A percentile compares a stretch with the other conserved stretches of the same genome.
These are phyloP conservation scores for Muntiacus muntjak DNA, from an alignment of 2,113 vertebrate species.

Conservation along the genomic window DNA sequence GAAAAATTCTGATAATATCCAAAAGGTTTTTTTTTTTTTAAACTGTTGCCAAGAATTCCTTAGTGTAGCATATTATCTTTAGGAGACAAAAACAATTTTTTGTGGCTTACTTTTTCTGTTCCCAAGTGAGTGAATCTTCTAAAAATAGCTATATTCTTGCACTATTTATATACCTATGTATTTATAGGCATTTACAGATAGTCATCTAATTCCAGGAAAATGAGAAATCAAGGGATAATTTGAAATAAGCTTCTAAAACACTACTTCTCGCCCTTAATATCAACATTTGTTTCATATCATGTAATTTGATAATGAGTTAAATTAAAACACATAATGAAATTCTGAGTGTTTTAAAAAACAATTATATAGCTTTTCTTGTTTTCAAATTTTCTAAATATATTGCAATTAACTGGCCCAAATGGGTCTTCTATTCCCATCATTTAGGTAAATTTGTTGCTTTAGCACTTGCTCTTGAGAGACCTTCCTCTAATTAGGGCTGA, in stretches of 20 bases:
- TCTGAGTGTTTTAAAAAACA: constrained; percentile 51
- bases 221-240: constrained; percentile 7
- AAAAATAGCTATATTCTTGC: not conserved
- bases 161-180: not conserved
- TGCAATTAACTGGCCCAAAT: not conserved
- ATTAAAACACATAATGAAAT: constrained; percentile 47
- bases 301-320: constrained; percentile 19
- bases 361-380: not conserved
- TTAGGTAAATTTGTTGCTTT: constrained; percentile 35
- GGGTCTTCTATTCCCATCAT: not conserved
- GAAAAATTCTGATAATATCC: constrained; percentile 1
- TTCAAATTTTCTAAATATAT: constrained; percentile 18
- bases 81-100: not conserved
- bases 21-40: not conserved
- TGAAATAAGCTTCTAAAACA: not conserved
- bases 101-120: not conserved
- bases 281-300: not conserved
- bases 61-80: not conserved
- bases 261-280: not conserved
- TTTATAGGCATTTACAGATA: not conserved
- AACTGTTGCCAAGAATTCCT: not conserved
- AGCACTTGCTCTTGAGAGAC: constrained; percentile 72
- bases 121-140: not conserved
- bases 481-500: constrained; percentile 79
- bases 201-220: constrained; percentile 15